Base-by-base conservation (phyloP, 2,113 vertebrate species). In the Bettongia penicillata region DNA sequence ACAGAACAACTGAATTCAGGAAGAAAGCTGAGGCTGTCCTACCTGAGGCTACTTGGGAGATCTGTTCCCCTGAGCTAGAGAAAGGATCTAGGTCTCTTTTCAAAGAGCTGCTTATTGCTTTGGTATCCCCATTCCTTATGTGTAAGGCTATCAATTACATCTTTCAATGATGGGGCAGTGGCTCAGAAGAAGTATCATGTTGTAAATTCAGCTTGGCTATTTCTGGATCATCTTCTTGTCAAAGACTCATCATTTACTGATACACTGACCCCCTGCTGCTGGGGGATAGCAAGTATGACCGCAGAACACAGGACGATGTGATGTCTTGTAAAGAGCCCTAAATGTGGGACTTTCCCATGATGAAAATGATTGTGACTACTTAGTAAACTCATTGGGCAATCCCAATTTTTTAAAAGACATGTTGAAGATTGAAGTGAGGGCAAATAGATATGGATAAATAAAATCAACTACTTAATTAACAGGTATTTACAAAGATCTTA, bases 1-100 rank as follows among this genome's bases (percentile, higher is more conserved):
- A 98, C 96, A 91, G 53, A 98, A 98, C 96, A 95, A 96, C 97
- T 98, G 96, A 97, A 97, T 98, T 97, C 96, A 92, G 95, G 96
- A 98, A 97, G 95, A 97, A 98, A 98, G 97, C 94, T 91, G 94
- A 96, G 0, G 93, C 95, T 97, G 93, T 97, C 92, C 92, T 93
- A 90, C 51, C 94, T 95, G 93, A 90, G 95, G 22, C 31, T 94
- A 92, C 5, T 43, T 43, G 53, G 93, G 53, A 61, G 28, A 53
- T 93, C 89, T 77, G 37, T 89, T 91, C 0, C 8, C 50, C 0
- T 8, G n/a, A 55, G 19, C 26, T 94, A 12, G 11, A 93, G 43
- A 61, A 92, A 95, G 47, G 19, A 31, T 31, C 77, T 52, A 68
- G 19, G 28, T 77, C 57, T 94, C 55, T 92, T 55, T 95, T 68